Conservation (phyloP, 2,797 vertebrate species). For the Thalassophryne amazonica region DNA sequence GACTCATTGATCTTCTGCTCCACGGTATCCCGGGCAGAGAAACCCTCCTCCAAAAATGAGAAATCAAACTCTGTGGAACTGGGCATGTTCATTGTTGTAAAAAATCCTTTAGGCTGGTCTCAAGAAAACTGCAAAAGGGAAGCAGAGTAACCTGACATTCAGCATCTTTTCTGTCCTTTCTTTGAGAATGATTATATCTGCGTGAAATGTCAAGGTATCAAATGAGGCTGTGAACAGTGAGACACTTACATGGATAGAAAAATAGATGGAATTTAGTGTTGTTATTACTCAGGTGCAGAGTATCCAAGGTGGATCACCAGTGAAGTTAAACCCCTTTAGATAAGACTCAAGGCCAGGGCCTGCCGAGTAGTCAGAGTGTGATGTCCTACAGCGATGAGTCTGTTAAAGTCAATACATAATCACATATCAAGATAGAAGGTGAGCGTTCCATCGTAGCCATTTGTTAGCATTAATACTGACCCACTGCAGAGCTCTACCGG, state of each 20-base stretch:
- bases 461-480: too few species aligned
- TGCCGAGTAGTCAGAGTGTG: conserved; percentile 67
- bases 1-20: conserved; percentile 96
- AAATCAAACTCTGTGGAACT: conserved; percentile 82
- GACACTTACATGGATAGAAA: conserved; percentile 75
- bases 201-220: not conserved
- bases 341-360: conserved; percentile 78
- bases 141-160: not conserved
- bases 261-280: conserved; percentile 66
- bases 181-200: not conserved
- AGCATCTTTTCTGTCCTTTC: not conserved
- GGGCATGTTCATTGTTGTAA: conserved; percentile 71
- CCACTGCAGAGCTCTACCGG: too few species aligned
- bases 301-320: conserved; percentile 74
- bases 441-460: too few species aligned
- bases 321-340: conserved; percentile 80
- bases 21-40: conserved; percentile 90
- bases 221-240: not conserved
- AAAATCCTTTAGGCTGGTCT: conserved; percentile 36
- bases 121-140: conserved; percentile 64
- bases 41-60: conserved; percentile 93
- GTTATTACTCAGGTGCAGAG: conserved; percentile 60
- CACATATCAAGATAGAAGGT: too few species aligned
- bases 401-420: too few species aligned
- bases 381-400: conserved; percentile 70